phyloP scores from a whole-genome alignment of 2,888 invertebrate genomes.

The Gymnoscelis rufifasciata region DNA sequence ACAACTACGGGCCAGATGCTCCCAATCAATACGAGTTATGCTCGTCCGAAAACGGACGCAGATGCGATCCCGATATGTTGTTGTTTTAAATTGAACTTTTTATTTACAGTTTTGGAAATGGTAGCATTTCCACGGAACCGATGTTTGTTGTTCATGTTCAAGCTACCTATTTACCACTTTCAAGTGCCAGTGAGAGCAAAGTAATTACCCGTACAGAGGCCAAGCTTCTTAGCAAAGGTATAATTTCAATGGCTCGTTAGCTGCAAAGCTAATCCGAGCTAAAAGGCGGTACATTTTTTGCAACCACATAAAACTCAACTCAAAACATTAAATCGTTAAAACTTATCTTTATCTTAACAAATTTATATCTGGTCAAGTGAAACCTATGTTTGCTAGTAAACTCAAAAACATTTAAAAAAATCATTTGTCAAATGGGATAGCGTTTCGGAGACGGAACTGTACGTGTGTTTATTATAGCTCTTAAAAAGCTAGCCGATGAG shows the following conservation, averaged over 20 bases:
- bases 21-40: constrained; percentile 48
- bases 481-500: too few relatives aligned
- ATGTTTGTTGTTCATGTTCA: constrained; percentile 56
- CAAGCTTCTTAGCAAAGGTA: constrained; percentile 1
- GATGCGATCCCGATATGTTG: constrained; percentile 59
- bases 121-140: constrained; percentile 56
- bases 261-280: neutral
- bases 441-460: too few relatives aligned
- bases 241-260: constrained; percentile 1
- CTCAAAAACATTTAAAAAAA: too few relatives aligned
- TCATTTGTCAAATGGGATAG: too few relatives aligned
- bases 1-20: constrained; percentile 48
- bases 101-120: constrained; percentile 61
- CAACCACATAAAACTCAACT: neutral
- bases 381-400: too few relatives aligned
- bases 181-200: constrained; percentile 29
- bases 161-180: constrained; percentile 49
- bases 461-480: too few relatives aligned
- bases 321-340: neutral
- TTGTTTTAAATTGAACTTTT: constrained; percentile 63
- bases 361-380: neutral
- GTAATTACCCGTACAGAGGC: constrained; percentile 9
- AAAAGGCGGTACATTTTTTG: neutral
- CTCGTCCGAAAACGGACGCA: constrained; percentile 50
- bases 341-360: neutral